Percentiles rank a stretch among this genome's conserved stretches.
phyloP scores from a whole-genome alignment of 2,888 invertebrate genomes.

The Drosophila mulleri region DNA sequence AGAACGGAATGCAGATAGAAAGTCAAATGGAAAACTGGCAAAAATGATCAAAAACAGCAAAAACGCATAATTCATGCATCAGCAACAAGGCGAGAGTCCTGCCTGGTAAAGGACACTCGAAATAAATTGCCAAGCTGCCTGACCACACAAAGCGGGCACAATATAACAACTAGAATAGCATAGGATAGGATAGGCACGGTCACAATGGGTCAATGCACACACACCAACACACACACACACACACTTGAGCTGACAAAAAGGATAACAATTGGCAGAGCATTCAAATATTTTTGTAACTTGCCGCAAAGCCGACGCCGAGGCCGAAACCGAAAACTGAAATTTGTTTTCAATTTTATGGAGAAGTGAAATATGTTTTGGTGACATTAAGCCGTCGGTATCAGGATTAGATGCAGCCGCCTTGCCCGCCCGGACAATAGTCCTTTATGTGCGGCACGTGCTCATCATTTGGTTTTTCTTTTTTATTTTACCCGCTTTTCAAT shows the following conservation, averaged over 20 bases:
- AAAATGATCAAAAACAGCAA: slow-evolving; percentile 79
- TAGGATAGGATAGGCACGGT: slow-evolving; percentile 22
- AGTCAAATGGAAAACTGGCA: slow-evolving; percentile 41
- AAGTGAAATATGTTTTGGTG: slow-evolving; percentile 85
- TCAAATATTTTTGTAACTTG: slow-evolving; percentile 65
- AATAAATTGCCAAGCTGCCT: slow-evolving; percentile 63
- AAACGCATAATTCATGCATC: slow-evolving; percentile 81
- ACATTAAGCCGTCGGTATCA: slow-evolving; percentile 84
- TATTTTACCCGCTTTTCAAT: slow-evolving; percentile 57
- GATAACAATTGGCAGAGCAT: slow-evolving; percentile 65
- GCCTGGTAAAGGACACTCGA: slow-evolving; percentile 60
- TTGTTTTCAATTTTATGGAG: slow-evolving; percentile 77
- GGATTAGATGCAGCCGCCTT: slow-evolving; percentile 82
- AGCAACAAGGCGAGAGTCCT: slow-evolving; percentile 55
- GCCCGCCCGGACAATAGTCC: slow-evolving; percentile 50
- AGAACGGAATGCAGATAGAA: slow-evolving; percentile 18
- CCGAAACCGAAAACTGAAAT: slow-evolving; percentile 60
- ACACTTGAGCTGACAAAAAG: slow-evolving; percentile 63
- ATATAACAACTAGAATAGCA: slow-evolving; percentile 36
- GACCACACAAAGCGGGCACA: slow-evolving; percentile 56
- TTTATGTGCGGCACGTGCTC: slow-evolving; percentile 81
- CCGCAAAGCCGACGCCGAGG: slow-evolving; percentile 13
- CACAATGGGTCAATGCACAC: slow-evolving; percentile 21
- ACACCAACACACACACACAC: not conserved
- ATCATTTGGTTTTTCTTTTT: slow-evolving; percentile 40